phyloP scores from a whole-genome alignment of 2,888 invertebrate species.

The Limenitis camilla region DNA sequence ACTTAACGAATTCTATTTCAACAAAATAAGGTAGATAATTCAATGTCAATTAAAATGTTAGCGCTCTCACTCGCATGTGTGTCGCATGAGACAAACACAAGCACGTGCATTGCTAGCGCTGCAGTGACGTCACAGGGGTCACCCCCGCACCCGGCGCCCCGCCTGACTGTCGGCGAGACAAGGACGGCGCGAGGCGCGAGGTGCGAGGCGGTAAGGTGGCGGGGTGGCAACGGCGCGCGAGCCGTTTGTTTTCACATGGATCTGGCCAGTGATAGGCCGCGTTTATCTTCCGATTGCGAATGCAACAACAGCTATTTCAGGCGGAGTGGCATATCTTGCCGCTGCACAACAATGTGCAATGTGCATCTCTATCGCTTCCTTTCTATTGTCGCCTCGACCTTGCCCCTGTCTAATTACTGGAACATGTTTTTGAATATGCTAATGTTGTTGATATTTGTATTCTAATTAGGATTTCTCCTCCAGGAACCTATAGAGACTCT shows the following conservation, averaged over 20 bases:
- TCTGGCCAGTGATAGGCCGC: constrained; percentile 58
- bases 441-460: constrained; percentile 17
- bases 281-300: constrained; percentile 68
- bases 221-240: constrained; percentile 61
- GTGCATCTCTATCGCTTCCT: constrained; percentile 40
- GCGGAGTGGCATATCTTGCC: constrained; percentile 36
- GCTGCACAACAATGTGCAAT: constrained; percentile 36
- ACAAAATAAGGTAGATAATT: constrained; percentile 35
- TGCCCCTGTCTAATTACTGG: constrained; percentile 31
- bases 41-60: constrained; percentile 44
- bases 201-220: too few species aligned
- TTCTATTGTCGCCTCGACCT: constrained; percentile 48
- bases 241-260: constrained; percentile 65
- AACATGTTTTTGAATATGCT: constrained; percentile 11
- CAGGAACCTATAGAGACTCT: constrained; percentile 1
- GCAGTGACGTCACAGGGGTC: constrained; percentile 56
- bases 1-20: constrained; percentile 29
- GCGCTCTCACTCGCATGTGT: constrained; percentile 52
- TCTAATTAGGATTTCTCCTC: constrained; percentile 18
- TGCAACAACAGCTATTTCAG: constrained; percentile 63
- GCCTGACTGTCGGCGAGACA: constrained; percentile 48
- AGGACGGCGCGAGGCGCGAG: constrained; percentile 34
- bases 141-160: too few species aligned
- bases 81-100: constrained; percentile 68
- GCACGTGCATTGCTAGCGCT: constrained; percentile 62